Conservation (phyloP, 2,113 vertebrate genomes). For the Percina caprodes region DNA sequence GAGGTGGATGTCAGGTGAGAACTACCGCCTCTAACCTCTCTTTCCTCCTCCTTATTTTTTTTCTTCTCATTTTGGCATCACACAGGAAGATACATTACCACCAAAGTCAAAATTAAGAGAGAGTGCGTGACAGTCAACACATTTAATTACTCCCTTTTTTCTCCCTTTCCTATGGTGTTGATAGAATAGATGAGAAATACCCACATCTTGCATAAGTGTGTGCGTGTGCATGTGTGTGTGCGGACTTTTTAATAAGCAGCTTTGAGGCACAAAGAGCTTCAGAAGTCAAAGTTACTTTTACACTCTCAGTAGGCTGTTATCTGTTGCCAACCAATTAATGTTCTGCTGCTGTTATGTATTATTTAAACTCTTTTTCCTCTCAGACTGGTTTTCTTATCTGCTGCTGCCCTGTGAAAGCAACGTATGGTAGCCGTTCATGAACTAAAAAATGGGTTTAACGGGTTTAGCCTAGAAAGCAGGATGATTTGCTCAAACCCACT, state of each 20-base stretch:
- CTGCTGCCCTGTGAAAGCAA: neutral
- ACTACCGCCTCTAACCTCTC: neutral
- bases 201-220: neutral
- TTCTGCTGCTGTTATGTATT: conserved; percentile 14
- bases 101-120: neutral
- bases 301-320: conserved; percentile 19
- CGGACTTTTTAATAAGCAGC: conserved; percentile 41
- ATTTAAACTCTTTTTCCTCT: conserved; percentile 4
- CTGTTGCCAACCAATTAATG: conserved; percentile 19
- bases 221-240: neutral
- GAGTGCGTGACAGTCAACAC: neutral
- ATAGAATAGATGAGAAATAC: conserved; percentile 33
- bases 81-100: neutral
- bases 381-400: neutral
- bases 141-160: neutral
- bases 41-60: too few relatives aligned
- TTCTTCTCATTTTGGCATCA: neutral
- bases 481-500: neutral
- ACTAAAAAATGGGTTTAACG: neutral
- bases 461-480: neutral
- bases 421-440: neutral
- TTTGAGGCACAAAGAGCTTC: conserved; percentile 42
- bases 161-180: neutral
- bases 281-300: conserved; percentile 25
- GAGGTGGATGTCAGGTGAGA: conserved; percentile 97